phyloP scores from a whole-genome alignment of 2,797 vertebrate genomes.

The Tokudaia muenninki region DNA sequence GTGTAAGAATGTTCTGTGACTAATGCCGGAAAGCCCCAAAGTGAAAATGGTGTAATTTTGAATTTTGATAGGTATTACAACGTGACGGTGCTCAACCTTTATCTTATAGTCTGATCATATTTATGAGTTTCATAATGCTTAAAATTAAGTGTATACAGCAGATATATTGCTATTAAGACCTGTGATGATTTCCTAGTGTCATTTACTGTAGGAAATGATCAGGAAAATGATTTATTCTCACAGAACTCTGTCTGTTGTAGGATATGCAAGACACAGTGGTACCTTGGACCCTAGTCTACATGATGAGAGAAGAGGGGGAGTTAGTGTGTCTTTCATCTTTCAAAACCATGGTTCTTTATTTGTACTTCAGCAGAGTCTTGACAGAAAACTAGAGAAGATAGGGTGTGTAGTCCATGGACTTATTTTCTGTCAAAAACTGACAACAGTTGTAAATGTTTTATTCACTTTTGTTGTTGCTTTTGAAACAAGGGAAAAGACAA shows the following conservation, averaged over 20 bases:
- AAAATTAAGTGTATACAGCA: conserved; percentile 21
- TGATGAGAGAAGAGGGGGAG: not conserved
- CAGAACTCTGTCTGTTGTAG: not conserved
- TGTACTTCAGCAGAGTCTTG: not conserved
- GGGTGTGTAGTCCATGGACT: not conserved
- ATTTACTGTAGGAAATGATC: not conserved
- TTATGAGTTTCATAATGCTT: conserved; percentile 36
- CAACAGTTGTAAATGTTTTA: conserved; percentile 24
- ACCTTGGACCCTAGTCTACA: not conserved
- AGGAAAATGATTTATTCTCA: not conserved
- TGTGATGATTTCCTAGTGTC: not conserved
- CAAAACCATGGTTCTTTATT: not conserved
- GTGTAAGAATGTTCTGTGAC: not conserved
- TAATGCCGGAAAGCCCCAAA: not conserved
- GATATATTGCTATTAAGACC: not conserved
- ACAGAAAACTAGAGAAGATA: not conserved
- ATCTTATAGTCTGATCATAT: conserved; percentile 17
- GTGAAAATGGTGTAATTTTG: not conserved
- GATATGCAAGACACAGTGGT: not conserved
- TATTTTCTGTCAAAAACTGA: conserved; percentile 17
- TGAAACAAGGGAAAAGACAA: not conserved
- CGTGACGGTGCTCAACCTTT: not conserved
- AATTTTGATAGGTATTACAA: not conserved
- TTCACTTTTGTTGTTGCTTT: not conserved
- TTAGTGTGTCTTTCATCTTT: not conserved